Base-by-base conservation (phyloP, 2,113 vertebrate species). In the Dicerorhinus sumatrensis region DNA sequence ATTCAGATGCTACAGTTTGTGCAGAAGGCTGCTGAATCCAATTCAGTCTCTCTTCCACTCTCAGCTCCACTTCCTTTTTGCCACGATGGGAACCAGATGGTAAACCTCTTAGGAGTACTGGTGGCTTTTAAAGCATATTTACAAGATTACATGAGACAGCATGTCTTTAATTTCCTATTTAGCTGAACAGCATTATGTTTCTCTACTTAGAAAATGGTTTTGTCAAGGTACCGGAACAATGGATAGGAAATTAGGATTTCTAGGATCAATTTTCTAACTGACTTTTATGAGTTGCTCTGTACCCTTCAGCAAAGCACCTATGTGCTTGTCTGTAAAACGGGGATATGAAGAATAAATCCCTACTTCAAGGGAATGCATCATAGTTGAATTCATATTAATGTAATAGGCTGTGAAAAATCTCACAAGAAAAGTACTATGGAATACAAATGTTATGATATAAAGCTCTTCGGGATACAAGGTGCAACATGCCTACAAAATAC, bases 91-190 rank as follows among this genome's bases (percentile, higher is more conserved):
- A 94, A 94, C 60, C 80, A 96, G 82, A 97, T 81, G 79, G 90
- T 33, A 94, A 96, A 56, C 25, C 25, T 96, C 88, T 96, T 93
- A 87, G 82, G 86, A 79, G 70, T 39, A 65, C 96, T 97, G 97
- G 82, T 98, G 95, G 93, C 75, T 96, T 96, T 97, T 97, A 97
- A 97, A 93, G 69, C 82, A 83, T 92, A 97, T 98, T 98, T 97
- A 93, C 86, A 97, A 90, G 89, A 97, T 98, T 96, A 94, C 33
- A 94, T 90, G 89, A 97, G 95, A 94, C 84, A 94, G 80, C 67
- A 95, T 89, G 95, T 77, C 90, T 94, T 95, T 98, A 95, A 96
- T 88, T 97, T 93, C 84, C 80, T 96, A 36, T 84, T 97, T 91
- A 96, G 80, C 83, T 94, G 25, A 88, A 79, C 65, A 95, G 54